Conservation (phyloP, 2,113 vertebrate species). For the Vidua chalybeata region DNA sequence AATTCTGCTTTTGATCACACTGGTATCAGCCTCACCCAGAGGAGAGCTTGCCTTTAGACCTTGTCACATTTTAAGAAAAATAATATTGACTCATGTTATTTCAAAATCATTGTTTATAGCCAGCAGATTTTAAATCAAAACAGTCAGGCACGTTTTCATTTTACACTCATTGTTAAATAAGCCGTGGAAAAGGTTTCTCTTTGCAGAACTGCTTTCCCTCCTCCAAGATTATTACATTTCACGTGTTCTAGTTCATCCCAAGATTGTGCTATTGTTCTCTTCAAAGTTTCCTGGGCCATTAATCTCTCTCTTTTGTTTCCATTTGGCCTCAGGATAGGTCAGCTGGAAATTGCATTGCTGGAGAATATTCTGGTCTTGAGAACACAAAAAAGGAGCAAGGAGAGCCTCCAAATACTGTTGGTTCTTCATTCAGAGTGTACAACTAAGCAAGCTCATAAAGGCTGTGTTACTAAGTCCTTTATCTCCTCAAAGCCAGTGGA, state of each 20-base stretch:
- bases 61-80: slow-evolving; percentile 5
- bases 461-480: slow-evolving; percentile 9
- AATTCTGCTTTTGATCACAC: slow-evolving; percentile 3
- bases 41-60: slow-evolving; percentile 25
- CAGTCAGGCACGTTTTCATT: slow-evolving; percentile 6
- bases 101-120: slow-evolving; percentile 43
- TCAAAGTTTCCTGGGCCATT: slow-evolving; percentile 39
- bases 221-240: not conserved
- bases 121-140: slow-evolving; percentile 35
- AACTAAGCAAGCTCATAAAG: not conserved
- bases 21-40: slow-evolving; percentile 13
- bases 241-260: not conserved
- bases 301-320: slow-evolving; percentile 51
- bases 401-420: not conserved
- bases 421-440: not conserved
- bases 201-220: not conserved
- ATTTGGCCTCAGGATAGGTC: slow-evolving; percentile 48
- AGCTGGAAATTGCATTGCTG: slow-evolving; percentile 26
- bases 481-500: not conserved
- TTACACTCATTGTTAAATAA: not conserved
- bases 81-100: slow-evolving; percentile 39
- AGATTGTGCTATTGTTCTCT: slow-evolving; percentile 35
- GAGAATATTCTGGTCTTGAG: slow-evolving; percentile 23
- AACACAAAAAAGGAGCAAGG: not conserved
- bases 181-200: not conserved